Base-by-base conservation (phyloP, 2,797 vertebrate species). In the Tarsius wallacei region DNA sequence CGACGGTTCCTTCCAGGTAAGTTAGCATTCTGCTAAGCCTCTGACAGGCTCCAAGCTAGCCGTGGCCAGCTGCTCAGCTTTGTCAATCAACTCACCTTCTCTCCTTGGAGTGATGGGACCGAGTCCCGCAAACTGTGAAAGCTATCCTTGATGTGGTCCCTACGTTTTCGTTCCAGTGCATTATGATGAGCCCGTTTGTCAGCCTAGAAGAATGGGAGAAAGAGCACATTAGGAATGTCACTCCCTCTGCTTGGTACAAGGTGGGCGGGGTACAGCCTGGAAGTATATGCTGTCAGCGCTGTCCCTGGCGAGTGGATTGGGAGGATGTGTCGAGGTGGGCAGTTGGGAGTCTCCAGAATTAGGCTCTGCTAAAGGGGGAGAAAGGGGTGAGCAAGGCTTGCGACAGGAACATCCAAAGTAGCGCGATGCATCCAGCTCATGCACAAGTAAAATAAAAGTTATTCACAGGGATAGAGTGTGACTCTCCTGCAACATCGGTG, bases 81-180 rank as follows among this genome's bases (percentile, higher is more conserved):
- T 70, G 97, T 98, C 96, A 98, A 95, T 83, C 98, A 95, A 99
- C 99, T 99, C 98, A 99, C 99, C 99, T 99, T 99, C 98, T 99
- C 99, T 94, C 99, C 99, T 98, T 99, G 99, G 98, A 99, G 99
- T n/a, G 99, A 99, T 92, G 99, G 99, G 97, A 99, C 99, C 0
- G 99, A 99, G 97, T 99, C 99, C 97, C 99, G 99, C 99, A 99
- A 99, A 99, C 99, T 99, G 98, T 99, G 99, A 98, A 99, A 99
- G 98, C 99, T 99, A 99, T 99, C 99, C 99, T 99, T 99, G 98
- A 99, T 99, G 99, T 99, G 99, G 99, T 99, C 99, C 99, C 99
- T 99, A 97, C 99, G 99, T 98, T 99, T 99, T 97, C 99, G 99
- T 98, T 99, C 99, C 99, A 99, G 99, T 96, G 99, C 99, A 42